Evolutionary conservation across 2,113 vertebrate species (phyloP).

Genomic region (Ammodytes dubius): DNA sequence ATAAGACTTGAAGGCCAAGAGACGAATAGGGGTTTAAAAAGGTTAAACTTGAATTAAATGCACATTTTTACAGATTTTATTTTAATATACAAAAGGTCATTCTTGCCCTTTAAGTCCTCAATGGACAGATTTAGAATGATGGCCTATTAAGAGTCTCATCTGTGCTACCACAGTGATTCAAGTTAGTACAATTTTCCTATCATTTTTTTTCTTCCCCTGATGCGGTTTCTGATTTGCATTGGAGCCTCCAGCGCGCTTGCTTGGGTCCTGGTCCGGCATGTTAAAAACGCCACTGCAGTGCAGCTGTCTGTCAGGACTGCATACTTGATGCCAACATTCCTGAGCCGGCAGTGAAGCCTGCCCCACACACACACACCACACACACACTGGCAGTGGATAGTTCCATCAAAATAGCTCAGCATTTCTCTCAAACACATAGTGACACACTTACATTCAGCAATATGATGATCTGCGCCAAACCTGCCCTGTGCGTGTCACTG

Average conservation of each 20-base stretch:
- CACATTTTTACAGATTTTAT: background rate
- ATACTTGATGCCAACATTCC: conserved; percentile 92
- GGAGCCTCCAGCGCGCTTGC: conserved; percentile 73
- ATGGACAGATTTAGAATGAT: background rate
- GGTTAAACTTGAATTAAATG: background rate
- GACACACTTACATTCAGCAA: background rate
- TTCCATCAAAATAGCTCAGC: conserved; percentile 92
- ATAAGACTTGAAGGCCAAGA: background rate
- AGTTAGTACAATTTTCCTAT: background rate
- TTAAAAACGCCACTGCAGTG: conserved; percentile 89
- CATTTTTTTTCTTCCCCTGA: background rate
- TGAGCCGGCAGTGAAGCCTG: conserved; percentile 90
- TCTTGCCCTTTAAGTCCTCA: background rate
- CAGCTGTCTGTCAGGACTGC: conserved; percentile 92
- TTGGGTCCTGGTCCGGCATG: conserved; percentile 68
- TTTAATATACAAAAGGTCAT: background rate
- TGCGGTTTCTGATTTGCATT: conserved; percentile 15
- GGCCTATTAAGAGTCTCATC: background rate
- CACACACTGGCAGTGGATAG: conserved; percentile 90
- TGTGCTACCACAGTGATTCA: background rate
- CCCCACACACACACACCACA: conserved; percentile 70
- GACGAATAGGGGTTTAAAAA: background rate
- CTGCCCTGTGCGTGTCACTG: conserved; percentile 8
- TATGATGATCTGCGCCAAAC: background rate
- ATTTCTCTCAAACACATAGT: conserved; percentile 52